These are phyloP conservation scores for Hydropsyche tenuis DNA, from an alignment of 1,140 invertebrate species.

Conservation along the genomic window DNA sequence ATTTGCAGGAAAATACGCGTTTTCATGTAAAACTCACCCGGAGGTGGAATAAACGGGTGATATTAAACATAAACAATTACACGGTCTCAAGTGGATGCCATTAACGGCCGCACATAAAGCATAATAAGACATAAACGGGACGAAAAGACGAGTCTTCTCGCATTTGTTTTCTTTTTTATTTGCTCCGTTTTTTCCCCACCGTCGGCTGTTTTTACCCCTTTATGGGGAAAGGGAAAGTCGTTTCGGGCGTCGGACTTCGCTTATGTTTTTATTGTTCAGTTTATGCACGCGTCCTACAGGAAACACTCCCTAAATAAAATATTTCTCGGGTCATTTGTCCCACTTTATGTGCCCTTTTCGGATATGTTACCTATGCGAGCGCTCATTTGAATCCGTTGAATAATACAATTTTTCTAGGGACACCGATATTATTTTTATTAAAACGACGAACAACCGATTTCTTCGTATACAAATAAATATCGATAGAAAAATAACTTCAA, in stretches of 20 bases:
- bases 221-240: background rate
- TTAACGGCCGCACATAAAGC: slow-evolving; percentile 25
- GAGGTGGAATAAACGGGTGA: background rate
- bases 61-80: slow-evolving; percentile 33
- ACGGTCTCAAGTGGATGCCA: slow-evolving; percentile 22
- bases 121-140: slow-evolving; percentile 33
- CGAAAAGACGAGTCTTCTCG: slow-evolving; percentile 20
- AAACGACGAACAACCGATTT: too few relatives aligned
- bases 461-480: too few relatives aligned
- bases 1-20: too few relatives aligned
- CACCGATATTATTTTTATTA: background rate
- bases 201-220: background rate
- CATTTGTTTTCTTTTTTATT: background rate
- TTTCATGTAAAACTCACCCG: too few relatives aligned
- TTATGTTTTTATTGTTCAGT: slow-evolving; percentile 37
- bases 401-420: slow-evolving; percentile 25
- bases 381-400: slow-evolving; percentile 39
- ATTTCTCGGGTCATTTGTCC: slow-evolving; percentile 39
- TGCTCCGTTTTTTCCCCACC: background rate
- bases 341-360: slow-evolving; percentile 28
- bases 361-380: background rate
- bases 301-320: slow-evolving; percentile 37
- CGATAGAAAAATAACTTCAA: too few relatives aligned
- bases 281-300: slow-evolving; percentile 32
- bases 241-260: slow-evolving; percentile 10